Conservation (phyloP, 2,113 vertebrate genomes). For the Pluvianellus socialis region DNA sequence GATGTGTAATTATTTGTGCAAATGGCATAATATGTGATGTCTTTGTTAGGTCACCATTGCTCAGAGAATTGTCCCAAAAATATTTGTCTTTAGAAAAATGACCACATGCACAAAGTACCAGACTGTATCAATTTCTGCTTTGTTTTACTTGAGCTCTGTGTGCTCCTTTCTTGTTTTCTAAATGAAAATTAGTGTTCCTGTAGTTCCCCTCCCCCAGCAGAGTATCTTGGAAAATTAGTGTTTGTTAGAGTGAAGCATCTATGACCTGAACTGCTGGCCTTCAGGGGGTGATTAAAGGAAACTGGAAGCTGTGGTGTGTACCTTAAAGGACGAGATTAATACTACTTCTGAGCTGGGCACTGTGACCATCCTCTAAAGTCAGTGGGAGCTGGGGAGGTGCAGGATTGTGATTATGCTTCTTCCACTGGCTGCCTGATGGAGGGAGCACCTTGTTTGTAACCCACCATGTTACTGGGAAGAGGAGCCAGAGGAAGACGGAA, state of each 20-base stretch:
- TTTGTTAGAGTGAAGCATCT: not conserved
- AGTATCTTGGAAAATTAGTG: not conserved
- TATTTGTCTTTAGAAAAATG: slow-evolving; percentile 23
- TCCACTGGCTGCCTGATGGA: not conserved
- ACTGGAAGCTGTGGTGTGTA: not conserved
- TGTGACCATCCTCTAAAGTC: not conserved
- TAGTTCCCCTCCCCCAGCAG: not conserved
- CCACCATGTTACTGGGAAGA: not conserved
- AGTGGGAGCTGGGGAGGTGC: not conserved
- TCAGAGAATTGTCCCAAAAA: slow-evolving; percentile 22
- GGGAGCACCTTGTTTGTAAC: not conserved
- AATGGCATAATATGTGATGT: not conserved
- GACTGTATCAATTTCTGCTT: not conserved
- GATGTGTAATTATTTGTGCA: slow-evolving; percentile 55
- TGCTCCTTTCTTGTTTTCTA: not conserved
- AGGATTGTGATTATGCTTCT: not conserved
- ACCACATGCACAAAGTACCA: not conserved
- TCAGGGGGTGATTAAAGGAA: not conserved
- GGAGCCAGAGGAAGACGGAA: not conserved
- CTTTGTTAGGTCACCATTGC: slow-evolving; percentile 58
- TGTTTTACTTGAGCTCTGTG: not conserved
- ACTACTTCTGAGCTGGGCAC: not conserved
- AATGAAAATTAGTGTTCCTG: not conserved
- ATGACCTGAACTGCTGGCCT: not conserved
- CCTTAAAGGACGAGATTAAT: not conserved